Conservation (phyloP, 2,113 vertebrate species). For the Rhipidura dahli region DNA sequence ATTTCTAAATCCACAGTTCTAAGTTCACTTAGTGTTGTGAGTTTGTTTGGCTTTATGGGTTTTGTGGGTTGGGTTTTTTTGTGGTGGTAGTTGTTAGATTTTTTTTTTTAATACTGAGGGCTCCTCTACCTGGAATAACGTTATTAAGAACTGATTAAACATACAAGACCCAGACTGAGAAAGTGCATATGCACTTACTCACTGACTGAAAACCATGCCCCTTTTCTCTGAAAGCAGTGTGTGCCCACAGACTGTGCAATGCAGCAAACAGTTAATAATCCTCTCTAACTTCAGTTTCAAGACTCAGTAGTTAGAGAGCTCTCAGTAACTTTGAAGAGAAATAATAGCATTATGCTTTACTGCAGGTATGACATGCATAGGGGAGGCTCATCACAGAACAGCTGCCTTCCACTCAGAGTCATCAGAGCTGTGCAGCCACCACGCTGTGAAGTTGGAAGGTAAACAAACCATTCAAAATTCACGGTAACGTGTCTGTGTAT, state of each 20-base stretch:
- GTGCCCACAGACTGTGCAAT: background rate
- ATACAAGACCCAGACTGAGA: background rate
- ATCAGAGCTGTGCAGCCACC: background rate
- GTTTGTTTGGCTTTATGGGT: background rate
- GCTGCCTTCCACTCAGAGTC: background rate
- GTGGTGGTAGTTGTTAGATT: no score
- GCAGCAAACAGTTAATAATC: background rate
- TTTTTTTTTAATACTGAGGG: background rate
- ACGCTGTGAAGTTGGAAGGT: background rate
- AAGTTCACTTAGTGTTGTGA: background rate
- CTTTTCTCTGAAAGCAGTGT: background rate
- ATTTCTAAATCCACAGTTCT: background rate
- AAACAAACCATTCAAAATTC: background rate
- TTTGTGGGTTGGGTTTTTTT: background rate
- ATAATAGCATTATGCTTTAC: background rate
- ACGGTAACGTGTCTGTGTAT: background rate
- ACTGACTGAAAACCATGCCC: background rate
- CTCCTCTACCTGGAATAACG: background rate
- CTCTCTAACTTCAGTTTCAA: background rate
- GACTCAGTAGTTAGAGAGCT: background rate
- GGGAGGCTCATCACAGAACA: background rate
- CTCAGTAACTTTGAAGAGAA: background rate
- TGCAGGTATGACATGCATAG: background rate
- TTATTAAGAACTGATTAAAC: background rate
- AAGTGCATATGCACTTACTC: background rate